Evolutionary conservation across 2,797 vertebrate genomes (phyloP), one percentile per base, ranked within the genome.

Genomic region (Clarias platycephalus): DNA sequence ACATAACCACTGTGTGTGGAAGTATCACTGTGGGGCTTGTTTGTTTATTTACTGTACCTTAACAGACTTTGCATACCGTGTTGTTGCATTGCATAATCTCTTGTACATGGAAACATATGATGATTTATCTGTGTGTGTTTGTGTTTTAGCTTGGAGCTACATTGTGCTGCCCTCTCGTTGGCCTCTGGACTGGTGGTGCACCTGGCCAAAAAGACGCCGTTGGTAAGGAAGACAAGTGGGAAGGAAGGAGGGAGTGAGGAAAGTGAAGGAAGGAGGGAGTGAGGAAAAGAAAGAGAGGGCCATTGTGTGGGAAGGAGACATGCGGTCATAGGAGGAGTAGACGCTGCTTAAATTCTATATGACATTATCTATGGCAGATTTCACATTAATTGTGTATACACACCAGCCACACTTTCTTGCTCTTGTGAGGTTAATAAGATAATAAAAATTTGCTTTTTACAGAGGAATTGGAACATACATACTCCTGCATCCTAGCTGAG

Each of bases 91-190:
- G 31, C 31, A 58, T 40, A 66, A 67, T 28, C 9, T 34, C 24
- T 80, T 62, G 12, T 53, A 58, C 22, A 58, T 81, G 37, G 5
- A 81, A 57, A 40, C 44, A 79, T 40, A 62, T 74, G 22, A 44
- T 22, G 10, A 81, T 57, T 53, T 84, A 8, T 40, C 44, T 85
- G 31, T 71, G 24, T 83, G 16, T 77, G 26, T 86, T 18, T 93
- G 74, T 95, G 91, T 95, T 93, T 91, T 90, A 99, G 97, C 88
- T 91, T 95, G 93, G 97, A 97, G 92, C 91, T 97, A 84, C 96
- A 96, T 91, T 96, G 96, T 78, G 91, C 95, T 26, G 93, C 95
- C 85, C 91, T 99, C 86, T 95, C 89, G 68, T 93, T 98, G 89
- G 88, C 95, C 57, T 98, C 97, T 67, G 95, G 88, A 75, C 87